Percentiles rank a stretch among this genome's conserved stretches.
Evolutionary conservation across 2,888 invertebrate species (phyloP).

Genomic region (Caenorhabditis sp.): DNA sequence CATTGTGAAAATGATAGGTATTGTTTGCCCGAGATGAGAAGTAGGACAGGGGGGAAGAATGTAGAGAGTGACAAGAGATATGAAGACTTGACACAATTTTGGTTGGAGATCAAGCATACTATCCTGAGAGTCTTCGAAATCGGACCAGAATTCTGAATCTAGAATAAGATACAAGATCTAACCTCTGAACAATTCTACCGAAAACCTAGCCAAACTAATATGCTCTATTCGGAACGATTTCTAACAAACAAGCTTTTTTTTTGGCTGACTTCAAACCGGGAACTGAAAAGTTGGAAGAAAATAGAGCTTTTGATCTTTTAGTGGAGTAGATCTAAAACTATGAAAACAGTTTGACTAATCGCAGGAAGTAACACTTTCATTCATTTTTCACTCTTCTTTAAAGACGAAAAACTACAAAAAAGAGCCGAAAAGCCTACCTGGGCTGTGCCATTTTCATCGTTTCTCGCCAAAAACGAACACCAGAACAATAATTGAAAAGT

Average conservation of each 20-base stretch:
- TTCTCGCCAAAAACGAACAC: slow-evolving; percentile 14
- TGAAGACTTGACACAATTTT: slow-evolving; percentile 26
- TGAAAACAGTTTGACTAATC: neutral
- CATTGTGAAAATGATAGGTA: slow-evolving; percentile 64
- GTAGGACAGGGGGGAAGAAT: slow-evolving; percentile 15
- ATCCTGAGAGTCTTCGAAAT: neutral
- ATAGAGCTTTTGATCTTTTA: too few relatives aligned
- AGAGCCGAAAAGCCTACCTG: slow-evolving; percentile 33
- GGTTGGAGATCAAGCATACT: neutral
- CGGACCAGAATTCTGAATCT: neutral
- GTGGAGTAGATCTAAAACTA: neutral
- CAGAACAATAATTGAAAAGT: slow-evolving; percentile 48
- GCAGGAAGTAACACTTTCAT: neutral
- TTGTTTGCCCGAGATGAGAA: slow-evolving; percentile 48
- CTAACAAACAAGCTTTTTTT: too few relatives aligned
- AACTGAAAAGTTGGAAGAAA: too few relatives aligned
- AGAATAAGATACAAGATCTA: neutral
- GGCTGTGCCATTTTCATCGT: slow-evolving; percentile 53
- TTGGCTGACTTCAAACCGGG: too few relatives aligned
- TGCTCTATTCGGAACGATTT: too few relatives aligned
- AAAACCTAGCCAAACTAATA: too few relatives aligned
- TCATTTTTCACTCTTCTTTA: neutral
- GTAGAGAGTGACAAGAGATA: slow-evolving; percentile 35
- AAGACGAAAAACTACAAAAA: neutral
- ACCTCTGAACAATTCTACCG: too few relatives aligned